Evolutionary conservation across 2,113 vertebrate genomes (phyloP).

Genomic region (Mesocricetus auratus): DNA sequence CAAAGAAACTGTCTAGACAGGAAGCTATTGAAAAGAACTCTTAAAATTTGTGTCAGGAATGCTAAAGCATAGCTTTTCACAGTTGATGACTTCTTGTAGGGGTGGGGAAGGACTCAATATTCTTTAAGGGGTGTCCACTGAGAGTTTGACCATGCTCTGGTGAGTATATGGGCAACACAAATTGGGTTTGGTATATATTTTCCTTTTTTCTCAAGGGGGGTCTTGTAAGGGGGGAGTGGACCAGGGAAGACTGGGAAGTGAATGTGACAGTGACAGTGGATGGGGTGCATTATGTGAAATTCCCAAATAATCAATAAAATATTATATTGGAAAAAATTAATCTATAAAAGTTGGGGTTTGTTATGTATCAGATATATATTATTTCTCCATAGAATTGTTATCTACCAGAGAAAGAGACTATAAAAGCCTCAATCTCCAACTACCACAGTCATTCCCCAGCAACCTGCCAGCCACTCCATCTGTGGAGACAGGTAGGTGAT

Average conservation of each 20-base stretch:
- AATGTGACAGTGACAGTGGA: not conserved
- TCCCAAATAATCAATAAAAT: not conserved
- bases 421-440: not conserved
- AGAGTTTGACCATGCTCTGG: not conserved
- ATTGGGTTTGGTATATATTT: not conserved
- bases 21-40: not conserved
- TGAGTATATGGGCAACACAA: not conserved
- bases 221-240: not conserved
- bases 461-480: not conserved
- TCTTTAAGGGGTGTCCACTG: not conserved
- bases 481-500: not conserved
- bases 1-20: not conserved
- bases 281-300: not conserved
- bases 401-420: not conserved
- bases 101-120: not conserved
- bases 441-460: not conserved
- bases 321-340: not conserved
- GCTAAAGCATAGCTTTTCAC: not conserved
- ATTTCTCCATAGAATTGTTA: not conserved
- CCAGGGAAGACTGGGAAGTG: not conserved
- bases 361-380: not conserved
- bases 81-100: not conserved
- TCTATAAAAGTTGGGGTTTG: not conserved
- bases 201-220: rapidly evolving
- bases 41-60: not conserved